phyloP scores from a whole-genome alignment of 2,888 invertebrate species.

The Nomada lathburiana region DNA sequence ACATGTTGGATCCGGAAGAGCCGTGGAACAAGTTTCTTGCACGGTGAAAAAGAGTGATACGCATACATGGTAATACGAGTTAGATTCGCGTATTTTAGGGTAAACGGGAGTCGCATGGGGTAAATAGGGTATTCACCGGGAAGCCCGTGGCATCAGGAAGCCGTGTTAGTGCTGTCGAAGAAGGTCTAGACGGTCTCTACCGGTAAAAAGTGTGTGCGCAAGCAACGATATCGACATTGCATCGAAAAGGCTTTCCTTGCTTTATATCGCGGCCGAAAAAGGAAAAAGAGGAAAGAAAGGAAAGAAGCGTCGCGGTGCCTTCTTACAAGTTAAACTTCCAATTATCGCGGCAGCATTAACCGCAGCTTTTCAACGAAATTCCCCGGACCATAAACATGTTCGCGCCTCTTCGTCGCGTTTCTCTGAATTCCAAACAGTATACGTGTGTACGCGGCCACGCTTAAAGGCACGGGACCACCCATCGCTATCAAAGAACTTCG shows the following conservation, averaged over 20 bases:
- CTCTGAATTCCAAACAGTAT: not conserved
- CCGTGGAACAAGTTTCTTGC: too few species aligned
- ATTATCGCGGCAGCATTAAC: slow-evolving; percentile 38
- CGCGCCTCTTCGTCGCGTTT: slow-evolving; percentile 9
- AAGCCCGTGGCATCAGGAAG: slow-evolving; percentile 70
- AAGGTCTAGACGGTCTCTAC: slow-evolving; percentile 68
- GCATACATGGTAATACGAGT: slow-evolving; percentile 52
- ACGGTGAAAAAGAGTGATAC: slow-evolving; percentile 4
- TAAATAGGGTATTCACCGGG: slow-evolving; percentile 72
- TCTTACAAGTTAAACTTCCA: slow-evolving; percentile 36
- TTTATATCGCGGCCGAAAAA: slow-evolving; percentile 46
- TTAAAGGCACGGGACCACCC: slow-evolving; percentile 33
- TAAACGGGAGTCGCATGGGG: slow-evolving; percentile 68
- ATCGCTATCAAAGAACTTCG: slow-evolving; percentile 34
- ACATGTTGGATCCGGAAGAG: too few species aligned
- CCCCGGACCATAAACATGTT: slow-evolving; percentile 30
- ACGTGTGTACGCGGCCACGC: slow-evolving; percentile 4
- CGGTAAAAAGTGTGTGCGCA: slow-evolving; percentile 51
- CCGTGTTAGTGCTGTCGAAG: slow-evolving; percentile 64
- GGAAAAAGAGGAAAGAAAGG: not conserved
- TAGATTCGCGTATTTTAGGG: slow-evolving; percentile 66
- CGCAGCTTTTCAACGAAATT: slow-evolving; percentile 19
- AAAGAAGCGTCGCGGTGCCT: slow-evolving; percentile 19
- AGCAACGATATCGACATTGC: slow-evolving; percentile 62
- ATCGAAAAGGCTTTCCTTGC: slow-evolving; percentile 61